phyloP scores from a whole-genome alignment of 2,888 invertebrate genomes.

The Calameuta idolon region DNA sequence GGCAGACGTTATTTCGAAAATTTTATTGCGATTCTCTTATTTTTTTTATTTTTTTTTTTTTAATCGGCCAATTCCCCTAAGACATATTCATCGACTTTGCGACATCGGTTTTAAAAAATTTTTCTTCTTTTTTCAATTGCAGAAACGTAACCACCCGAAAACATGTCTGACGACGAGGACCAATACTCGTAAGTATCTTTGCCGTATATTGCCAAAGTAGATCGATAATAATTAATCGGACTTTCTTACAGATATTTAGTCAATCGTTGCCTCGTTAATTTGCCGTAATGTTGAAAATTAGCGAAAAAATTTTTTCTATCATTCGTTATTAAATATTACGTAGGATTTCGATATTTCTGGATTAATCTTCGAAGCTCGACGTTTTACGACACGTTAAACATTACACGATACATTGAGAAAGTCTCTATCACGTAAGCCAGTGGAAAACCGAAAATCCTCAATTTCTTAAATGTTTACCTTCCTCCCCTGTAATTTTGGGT shows the following conservation, averaged over 20 bases:
- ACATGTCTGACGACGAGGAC: slow-evolving; percentile 96
- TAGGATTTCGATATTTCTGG: neutral
- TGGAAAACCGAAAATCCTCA: neutral
- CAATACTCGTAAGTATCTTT: slow-evolving; percentile 87
- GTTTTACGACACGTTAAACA: neutral
- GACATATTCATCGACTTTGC: slow-evolving; percentile 10
- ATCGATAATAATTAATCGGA: neutral
- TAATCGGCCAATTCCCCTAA: neutral
- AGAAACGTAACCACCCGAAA: slow-evolving; percentile 75
- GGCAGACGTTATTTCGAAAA: neutral
- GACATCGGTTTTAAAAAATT: neutral
- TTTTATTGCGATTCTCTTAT: slow-evolving; percentile 22
- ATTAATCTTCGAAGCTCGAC: neutral
- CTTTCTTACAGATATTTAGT: neutral
- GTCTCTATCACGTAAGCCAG: neutral
- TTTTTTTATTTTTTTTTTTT: slow-evolving; percentile 20
- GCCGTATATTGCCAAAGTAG: neutral
- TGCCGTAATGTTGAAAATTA: neutral
- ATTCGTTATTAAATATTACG: neutral
- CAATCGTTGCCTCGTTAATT: neutral
- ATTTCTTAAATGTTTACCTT: neutral
- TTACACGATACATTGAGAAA: neutral
- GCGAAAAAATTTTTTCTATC: neutral
- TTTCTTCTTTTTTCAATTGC: slow-evolving; percentile 61
- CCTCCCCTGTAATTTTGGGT: neutral